These are phyloP conservation scores for Acanthopleura granulata DNA, from an alignment of 2,888 invertebrate species.

Conservation along the genomic window DNA sequence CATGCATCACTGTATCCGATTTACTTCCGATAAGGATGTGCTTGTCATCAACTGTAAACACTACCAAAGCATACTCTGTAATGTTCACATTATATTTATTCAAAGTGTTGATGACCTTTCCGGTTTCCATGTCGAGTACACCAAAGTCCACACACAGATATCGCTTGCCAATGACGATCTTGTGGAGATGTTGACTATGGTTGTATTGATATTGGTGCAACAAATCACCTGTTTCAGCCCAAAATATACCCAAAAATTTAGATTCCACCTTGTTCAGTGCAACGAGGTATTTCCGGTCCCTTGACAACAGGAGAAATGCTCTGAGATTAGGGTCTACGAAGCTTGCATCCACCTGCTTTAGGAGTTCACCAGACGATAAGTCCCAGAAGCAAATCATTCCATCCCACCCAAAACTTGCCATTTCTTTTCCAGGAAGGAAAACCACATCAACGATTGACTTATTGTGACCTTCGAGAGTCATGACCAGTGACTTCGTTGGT, in stretches of 20 bases:
- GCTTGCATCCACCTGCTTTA: constrained; percentile 28
- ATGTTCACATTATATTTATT: constrained; percentile 32
- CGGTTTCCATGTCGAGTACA: constrained; percentile 31
- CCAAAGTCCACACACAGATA: constrained; percentile 37
- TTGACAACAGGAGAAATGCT: constrained; percentile 25
- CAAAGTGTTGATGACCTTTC: constrained; percentile 35
- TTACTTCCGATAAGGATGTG: constrained; percentile 33
- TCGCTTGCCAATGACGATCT: constrained; percentile 26
- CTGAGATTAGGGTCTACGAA: constrained; percentile 29
- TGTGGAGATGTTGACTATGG: constrained; percentile 32
- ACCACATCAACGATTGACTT: constrained; percentile 32
- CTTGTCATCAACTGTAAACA: constrained; percentile 32
- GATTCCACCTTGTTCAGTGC: neutral
- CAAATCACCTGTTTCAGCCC: constrained; percentile 24
- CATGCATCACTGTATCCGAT: constrained; percentile 30
- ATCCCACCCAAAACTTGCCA: constrained; percentile 29
- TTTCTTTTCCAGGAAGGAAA: constrained; percentile 28
- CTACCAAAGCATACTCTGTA: constrained; percentile 29
- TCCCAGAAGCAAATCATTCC: constrained; percentile 33
- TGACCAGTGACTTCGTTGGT: constrained; percentile 33
- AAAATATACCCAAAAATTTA: constrained; percentile 17
- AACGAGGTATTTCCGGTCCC: constrained; percentile 33
- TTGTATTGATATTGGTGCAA: constrained; percentile 26
- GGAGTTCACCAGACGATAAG: constrained; percentile 30
- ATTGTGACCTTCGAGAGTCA: constrained; percentile 30